These are phyloP conservation scores for Erethizon dorsatum DNA, from an alignment of 2,797 vertebrate genomes.

Conservation along the genomic window DNA sequence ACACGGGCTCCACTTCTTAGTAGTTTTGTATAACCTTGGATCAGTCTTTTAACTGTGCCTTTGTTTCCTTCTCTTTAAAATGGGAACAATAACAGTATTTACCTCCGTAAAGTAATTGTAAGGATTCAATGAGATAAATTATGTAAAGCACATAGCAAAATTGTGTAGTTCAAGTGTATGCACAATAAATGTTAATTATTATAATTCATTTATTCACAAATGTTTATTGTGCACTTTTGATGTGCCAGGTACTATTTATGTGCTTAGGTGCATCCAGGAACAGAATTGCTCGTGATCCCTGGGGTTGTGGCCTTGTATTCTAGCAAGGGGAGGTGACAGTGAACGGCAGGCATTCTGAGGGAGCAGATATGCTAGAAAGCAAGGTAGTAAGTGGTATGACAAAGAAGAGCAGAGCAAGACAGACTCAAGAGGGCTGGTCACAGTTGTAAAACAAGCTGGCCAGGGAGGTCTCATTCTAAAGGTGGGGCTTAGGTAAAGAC, in stretches of 20 bases:
- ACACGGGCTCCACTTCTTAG: not conserved
- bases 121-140: not conserved
- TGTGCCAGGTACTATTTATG: not conserved
- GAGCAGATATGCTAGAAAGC: not conserved
- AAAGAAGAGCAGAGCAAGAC: not conserved
- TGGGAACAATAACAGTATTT: not conserved
- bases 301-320: not conserved
- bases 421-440: too few species aligned
- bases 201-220: not conserved
- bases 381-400: not conserved
- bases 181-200: not conserved
- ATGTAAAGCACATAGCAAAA: not conserved
- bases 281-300: not conserved
- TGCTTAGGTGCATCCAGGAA: not conserved
- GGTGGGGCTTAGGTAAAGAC: not conserved
- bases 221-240: not conserved
- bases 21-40: not conserved
- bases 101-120: not conserved
- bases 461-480: not conserved
- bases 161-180: not conserved
- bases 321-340: not conserved
- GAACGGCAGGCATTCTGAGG: not conserved
- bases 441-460: not conserved
- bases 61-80: slow-evolving; percentile 44
- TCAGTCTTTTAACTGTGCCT: not conserved